Evolutionary conservation across 2,113 vertebrate genomes (phyloP).

Genomic region (Pelmatolapia mariae): DNA sequence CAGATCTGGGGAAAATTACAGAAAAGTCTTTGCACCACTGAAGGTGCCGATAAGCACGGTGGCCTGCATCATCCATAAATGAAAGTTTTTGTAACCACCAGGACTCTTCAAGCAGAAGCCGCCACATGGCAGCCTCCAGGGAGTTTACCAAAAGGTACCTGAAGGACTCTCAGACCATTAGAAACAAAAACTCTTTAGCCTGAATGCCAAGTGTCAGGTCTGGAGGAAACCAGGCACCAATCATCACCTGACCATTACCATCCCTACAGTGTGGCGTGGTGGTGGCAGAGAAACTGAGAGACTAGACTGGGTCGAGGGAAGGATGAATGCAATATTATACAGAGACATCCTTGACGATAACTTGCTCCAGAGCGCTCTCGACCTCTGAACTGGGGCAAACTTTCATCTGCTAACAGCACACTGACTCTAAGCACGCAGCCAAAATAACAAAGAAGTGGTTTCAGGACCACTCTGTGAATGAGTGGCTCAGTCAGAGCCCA

Average conservation of each 20-base stretch:
- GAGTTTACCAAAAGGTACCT: background rate
- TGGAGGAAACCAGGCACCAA: background rate
- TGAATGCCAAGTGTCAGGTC: accelerated
- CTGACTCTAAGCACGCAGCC: background rate
- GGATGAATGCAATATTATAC: background rate
- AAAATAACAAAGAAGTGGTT: too few relatives aligned
- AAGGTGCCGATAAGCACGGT: background rate
- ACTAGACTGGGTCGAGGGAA: background rate
- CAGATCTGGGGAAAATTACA: background rate
- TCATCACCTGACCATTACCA: background rate
- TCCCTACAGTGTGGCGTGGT: background rate
- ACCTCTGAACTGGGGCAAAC: background rate
- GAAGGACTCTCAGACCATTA: background rate
- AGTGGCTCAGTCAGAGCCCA: too few relatives aligned
- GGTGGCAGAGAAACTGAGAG: background rate
- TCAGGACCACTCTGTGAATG: too few relatives aligned
- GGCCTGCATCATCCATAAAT: background rate
- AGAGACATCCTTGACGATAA: background rate
- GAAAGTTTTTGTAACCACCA: background rate
- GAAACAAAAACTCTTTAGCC: background rate
- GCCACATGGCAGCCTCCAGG: background rate
- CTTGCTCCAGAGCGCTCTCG: background rate
- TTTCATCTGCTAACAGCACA: background rate
- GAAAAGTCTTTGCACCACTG: background rate
- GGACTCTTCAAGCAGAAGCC: background rate